phyloP scores from a whole-genome alignment of 2,113 vertebrate species.

The Serilophus lunatus region DNA sequence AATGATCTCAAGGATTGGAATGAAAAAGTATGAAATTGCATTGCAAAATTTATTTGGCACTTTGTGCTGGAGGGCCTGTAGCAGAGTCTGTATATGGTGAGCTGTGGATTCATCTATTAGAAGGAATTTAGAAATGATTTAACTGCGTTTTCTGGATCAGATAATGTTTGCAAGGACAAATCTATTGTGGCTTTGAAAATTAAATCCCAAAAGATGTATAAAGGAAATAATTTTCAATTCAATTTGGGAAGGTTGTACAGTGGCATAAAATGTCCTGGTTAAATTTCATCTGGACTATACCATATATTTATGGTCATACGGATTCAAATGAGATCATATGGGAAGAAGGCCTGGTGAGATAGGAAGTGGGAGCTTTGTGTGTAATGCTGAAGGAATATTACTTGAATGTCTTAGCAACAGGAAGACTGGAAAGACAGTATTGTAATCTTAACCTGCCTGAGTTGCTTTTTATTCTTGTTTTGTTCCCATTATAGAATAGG shows the following conservation, averaged over 20 bases:
- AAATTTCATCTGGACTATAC: not conserved
- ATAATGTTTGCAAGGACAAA: not conserved
- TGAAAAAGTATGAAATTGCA: not conserved
- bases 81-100: not conserved
- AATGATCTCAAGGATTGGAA: not conserved
- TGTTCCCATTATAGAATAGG: too few species aligned
- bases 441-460: not conserved
- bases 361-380: too few species aligned
- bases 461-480: not conserved
- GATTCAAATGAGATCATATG: not conserved
- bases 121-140: not conserved
- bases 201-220: not conserved
- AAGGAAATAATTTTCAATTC: not conserved
- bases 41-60: not conserved
- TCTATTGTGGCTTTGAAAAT: not conserved
- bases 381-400: too few species aligned
- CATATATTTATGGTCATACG: fast-evolving
- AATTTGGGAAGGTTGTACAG: not conserved
- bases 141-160: not conserved
- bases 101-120: not conserved
- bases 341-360: not conserved
- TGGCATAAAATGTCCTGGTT: not conserved
- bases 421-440: not conserved
- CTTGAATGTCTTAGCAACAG: not conserved
- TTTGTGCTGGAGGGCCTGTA: not conserved